Percentiles rank a stretch among this genome's conserved stretches.
Evolutionary conservation across 2,113 vertebrate genomes (phyloP).

Genomic region (Rhinopithecus roxellana): DNA sequence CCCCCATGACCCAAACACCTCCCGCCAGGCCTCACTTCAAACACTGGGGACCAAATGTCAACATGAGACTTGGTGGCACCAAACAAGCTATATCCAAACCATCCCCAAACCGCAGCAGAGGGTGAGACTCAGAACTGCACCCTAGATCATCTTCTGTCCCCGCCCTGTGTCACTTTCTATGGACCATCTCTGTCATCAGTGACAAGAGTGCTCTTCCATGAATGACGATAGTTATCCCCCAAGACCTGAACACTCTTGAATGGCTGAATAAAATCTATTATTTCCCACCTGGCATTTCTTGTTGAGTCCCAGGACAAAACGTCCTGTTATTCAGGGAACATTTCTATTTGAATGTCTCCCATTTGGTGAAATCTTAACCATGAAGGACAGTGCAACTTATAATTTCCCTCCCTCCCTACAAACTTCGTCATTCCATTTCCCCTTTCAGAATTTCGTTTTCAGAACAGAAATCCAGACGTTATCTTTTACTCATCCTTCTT

Average conservation of each 20-base stretch:
- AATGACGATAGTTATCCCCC: not conserved
- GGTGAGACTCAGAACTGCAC: not conserved
- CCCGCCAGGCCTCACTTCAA: not conserved
- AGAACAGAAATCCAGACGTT: not conserved
- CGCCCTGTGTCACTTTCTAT: rapidly evolving
- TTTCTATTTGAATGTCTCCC: not conserved
- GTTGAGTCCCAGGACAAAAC: not conserved
- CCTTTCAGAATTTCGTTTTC: not conserved
- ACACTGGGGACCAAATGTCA: not conserved
- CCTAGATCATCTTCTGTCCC: not conserved
- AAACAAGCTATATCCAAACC: not conserved
- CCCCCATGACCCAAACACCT: no score
- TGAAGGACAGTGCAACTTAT: not conserved
- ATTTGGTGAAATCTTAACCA: not conserved
- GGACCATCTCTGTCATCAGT: not conserved
- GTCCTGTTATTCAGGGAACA: not conserved
- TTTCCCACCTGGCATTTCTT: not conserved
- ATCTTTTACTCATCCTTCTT: not conserved
- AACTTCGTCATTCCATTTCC: not conserved
- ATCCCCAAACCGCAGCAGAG: not conserved
- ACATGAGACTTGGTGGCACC: not conserved
- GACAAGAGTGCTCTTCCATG: not conserved
- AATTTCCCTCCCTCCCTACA: not conserved
- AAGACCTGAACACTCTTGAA: no score
- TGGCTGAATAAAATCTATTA: not conserved